Evolutionary conservation across 64 coral and sea anemone genomes (phyloP).

Genomic region (Montipora cactus): DNA sequence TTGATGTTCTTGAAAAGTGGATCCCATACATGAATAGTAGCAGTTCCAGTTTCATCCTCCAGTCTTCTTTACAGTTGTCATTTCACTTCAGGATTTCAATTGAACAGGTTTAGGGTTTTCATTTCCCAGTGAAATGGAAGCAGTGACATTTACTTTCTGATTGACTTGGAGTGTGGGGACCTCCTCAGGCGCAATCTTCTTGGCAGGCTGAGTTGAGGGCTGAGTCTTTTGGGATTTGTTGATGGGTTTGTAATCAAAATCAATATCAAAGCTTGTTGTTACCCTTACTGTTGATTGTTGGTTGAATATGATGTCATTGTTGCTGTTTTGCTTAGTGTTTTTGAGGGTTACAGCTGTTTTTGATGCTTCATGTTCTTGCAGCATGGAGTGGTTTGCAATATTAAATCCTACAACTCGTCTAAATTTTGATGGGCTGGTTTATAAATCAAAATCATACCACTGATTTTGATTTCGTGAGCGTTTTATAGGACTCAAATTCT

Average conservation of each 20-base stretch:
- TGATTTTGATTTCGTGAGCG: conserved; percentile 44
- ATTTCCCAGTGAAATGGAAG: conserved; percentile 45
- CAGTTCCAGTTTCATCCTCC: conserved; percentile 49
- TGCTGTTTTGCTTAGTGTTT: conserved; percentile 46
- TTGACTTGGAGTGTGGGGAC: conserved; percentile 36
- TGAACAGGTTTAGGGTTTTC: conserved; percentile 43
- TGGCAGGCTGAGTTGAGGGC: background rate
- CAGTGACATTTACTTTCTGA: conserved; percentile 60
- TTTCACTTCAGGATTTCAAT: conserved; percentile 17
- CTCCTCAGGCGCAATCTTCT: conserved; percentile 17
- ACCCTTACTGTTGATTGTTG: conserved; percentile 6
- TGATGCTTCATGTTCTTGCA: conserved; percentile 66
- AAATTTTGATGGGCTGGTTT: conserved; percentile 47
- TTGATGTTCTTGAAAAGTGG: conserved; percentile 14
- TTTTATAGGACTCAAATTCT: conserved; percentile 56
- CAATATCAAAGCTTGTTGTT: conserved; percentile 44
- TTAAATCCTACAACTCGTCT: conserved; percentile 78
- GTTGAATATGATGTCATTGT: conserved; percentile 46
- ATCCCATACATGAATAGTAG: conserved; percentile 33
- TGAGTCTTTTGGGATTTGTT: conserved; percentile 1
- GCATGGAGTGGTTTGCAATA: conserved; percentile 52
- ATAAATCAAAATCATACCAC: conserved; percentile 68
- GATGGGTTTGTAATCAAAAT: conserved; percentile 11
- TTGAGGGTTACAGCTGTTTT: conserved; percentile 56
- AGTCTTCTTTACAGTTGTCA: conserved; percentile 55